phyloP scores from a whole-genome alignment of 2,113 vertebrate genomes.

The Pangasianodon gigas region DNA sequence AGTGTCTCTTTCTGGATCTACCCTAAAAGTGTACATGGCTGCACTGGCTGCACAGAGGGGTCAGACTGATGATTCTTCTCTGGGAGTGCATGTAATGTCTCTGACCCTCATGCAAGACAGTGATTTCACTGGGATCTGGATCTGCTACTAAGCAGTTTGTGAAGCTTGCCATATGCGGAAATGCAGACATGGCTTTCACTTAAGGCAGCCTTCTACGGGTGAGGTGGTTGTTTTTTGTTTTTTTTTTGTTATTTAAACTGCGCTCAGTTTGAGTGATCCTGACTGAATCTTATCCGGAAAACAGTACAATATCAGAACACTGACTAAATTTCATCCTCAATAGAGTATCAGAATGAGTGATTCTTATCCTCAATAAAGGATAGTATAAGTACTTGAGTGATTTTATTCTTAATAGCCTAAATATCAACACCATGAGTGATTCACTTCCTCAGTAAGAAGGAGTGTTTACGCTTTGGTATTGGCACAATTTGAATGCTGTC shows the following conservation, averaged over 20 bases:
- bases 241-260: background rate
- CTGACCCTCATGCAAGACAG: too few relatives aligned
- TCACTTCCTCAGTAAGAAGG: background rate
- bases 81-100: too few relatives aligned
- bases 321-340: background rate
- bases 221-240: too few relatives aligned
- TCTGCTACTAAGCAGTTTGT: background rate
- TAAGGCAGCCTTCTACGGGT: background rate
- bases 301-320: too few relatives aligned
- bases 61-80: too few relatives aligned
- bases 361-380: background rate
- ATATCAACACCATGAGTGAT: background rate
- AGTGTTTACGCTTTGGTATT: background rate
- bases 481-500: background rate
- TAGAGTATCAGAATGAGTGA: background rate
- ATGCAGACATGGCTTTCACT: background rate
- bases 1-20: background rate
- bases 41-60: background rate
- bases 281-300: too few relatives aligned
- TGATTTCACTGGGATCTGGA: background rate
- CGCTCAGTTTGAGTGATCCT: too few relatives aligned
- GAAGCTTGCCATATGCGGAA: background rate
- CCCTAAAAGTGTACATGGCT: background rate
- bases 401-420: background rate
- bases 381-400: background rate